Percentiles rank a stretch among this genome's conserved stretches.
Conservation (phyloP, 2,888 invertebrate species). For the Pterobdella sp. region DNA sequence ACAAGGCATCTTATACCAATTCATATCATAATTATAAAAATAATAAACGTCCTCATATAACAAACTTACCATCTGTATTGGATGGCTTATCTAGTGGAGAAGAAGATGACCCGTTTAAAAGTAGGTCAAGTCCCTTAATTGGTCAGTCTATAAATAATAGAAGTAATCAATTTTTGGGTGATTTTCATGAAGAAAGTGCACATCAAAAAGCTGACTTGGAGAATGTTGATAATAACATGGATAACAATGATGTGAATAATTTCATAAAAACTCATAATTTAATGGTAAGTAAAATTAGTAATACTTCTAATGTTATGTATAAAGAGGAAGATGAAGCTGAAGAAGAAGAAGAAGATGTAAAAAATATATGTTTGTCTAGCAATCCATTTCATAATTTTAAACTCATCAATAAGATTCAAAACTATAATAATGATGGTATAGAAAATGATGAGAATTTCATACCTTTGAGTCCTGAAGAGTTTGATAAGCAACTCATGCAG, state of each 20-base stretch:
- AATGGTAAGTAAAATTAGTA: background rate
- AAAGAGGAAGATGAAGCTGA: background rate
- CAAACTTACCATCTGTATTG: background rate
- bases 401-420: background rate
- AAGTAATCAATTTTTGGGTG: background rate
- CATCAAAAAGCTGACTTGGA: background rate
- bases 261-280: no score
- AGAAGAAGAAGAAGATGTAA: background rate
- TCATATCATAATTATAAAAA: background rate
- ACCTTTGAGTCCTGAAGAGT: background rate
- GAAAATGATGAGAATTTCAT: background rate
- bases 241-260: no score
- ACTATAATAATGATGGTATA: background rate
- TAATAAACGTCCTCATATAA: background rate
- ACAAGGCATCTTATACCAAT: background rate
- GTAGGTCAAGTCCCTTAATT: background rate
- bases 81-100: conserved; percentile 2
- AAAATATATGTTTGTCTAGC: background rate
- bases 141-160: background rate
- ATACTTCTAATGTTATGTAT: no score
- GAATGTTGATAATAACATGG: background rate
- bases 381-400: background rate
- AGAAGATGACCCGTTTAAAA: background rate
- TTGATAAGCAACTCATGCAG: conserved; percentile 13
- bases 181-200: background rate